These are phyloP conservation scores for Triops longicaudatus DNA, from an alignment of 1,140 invertebrate species.

Conservation along the genomic window DNA sequence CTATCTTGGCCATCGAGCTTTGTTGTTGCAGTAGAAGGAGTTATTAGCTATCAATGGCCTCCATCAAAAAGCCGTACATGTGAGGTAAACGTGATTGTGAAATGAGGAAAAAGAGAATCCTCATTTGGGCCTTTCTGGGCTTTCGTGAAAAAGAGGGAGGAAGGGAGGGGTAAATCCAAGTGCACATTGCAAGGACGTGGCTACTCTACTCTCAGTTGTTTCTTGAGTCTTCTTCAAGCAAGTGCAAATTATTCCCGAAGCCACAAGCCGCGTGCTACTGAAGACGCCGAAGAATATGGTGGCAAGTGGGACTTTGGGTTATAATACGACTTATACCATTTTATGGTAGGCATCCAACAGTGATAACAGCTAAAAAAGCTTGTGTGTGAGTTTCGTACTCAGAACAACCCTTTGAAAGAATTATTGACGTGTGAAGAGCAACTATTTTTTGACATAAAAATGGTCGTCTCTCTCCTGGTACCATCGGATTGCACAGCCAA, in stretches of 20 bases:
- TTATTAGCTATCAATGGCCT: conserved; percentile 3
- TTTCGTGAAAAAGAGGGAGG: not conserved
- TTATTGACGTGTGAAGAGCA: too few species aligned
- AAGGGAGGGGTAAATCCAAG: not conserved
- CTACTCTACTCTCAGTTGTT: not conserved
- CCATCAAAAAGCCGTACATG: conserved; percentile 14
- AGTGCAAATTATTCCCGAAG: not conserved
- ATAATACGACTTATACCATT: not conserved
- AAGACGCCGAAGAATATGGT: not conserved
- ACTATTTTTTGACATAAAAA: not conserved
- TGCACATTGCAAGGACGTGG: conserved; percentile 1
- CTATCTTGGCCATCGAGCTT: not conserved
- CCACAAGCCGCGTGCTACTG: not conserved
- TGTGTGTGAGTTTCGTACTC: too few species aligned
- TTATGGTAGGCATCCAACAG: not conserved
- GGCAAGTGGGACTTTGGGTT: not conserved
- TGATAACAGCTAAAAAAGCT: not conserved
- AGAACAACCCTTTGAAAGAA: too few species aligned
- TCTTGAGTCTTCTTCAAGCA: conserved; percentile 11
- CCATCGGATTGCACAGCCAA: not conserved
- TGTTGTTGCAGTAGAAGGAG: not conserved
- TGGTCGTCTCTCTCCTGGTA: not conserved
- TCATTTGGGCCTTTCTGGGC: not conserved
- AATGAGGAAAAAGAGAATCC: not conserved
- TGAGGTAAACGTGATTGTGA: not conserved